Base-by-base conservation (phyloP, 2,888 invertebrate species). In the Mythimna lalbum region DNA sequence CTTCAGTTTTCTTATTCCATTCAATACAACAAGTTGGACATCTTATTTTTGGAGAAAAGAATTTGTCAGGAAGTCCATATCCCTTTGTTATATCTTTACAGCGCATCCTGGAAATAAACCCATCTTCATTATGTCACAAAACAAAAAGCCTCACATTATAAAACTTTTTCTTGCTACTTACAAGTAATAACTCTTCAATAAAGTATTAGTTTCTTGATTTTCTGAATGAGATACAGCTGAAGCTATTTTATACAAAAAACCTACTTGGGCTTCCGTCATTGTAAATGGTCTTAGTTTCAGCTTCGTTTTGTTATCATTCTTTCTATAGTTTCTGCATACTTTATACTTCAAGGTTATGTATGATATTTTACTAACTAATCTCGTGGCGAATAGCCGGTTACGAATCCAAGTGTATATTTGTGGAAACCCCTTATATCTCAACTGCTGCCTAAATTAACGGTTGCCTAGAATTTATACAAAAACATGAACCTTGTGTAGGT, bases 141-240 rank as follows among this genome's bases (percentile, higher is more conserved):
- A 1, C n/a, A 19, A 1, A 27, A 50, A 36, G 5, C 17, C 43
- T 17, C 17, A 1, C 6, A 0, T 17, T 27, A 17, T 14, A 5
- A 2, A 33, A 19, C 27, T 0, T 1, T 19, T 52, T 19, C 0
- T 49, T 17, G 14, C 7, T 27, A 90, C 94, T 90, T 89, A 95
- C 95, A 95, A 88, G 79, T 94, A 95, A 82, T 91, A 91, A 90
- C 95, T 95, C 85, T 87, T 89, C 6, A 96, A 79, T 53, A 90
- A 68, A 72, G 87, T 86, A 33, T 88, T 80, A 27, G 82, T 82
- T 65, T 82, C 77, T 49, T 89, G 84, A 39, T 82, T 83, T 80
- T 84, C 77, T 43, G 80, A 60, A 60, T 78, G 69, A 19, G 85
- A 78, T 57, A 94, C 60, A 23, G 76, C 79, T 33, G 90, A 82